Conservation (phyloP, 2,113 vertebrate genomes). For the Andinoacara biseriatus region DNA sequence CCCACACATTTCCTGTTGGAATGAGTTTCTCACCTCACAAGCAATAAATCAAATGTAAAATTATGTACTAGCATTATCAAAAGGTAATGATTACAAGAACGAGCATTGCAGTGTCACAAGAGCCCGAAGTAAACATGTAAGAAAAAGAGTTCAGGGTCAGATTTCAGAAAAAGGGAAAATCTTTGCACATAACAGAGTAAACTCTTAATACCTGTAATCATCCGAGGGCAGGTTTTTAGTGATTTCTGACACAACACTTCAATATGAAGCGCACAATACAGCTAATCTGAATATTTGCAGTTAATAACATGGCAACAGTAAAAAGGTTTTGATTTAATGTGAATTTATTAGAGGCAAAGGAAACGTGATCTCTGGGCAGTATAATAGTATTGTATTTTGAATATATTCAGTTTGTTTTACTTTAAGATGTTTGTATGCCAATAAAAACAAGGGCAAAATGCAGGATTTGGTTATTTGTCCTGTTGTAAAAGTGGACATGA, state of each 20-base stretch:
- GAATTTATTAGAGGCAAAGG: neutral
- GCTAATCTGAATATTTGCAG: neutral
- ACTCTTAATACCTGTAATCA: constrained; percentile 7
- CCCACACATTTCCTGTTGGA: constrained; percentile 44
- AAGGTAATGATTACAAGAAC: constrained; percentile 22
- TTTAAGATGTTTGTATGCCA: too few species aligned
- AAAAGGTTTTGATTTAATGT: constrained; percentile 8
- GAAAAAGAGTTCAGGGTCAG: constrained; percentile 26
- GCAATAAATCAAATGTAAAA: constrained; percentile 62
- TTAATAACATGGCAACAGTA: neutral
- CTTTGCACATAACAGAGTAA: neutral
- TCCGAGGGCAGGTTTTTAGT: neutral
- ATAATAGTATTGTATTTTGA: too few species aligned
- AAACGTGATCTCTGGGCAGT: too few species aligned
- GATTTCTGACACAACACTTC: neutral
- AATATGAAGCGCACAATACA: neutral
- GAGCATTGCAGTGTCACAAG: constrained; percentile 14
- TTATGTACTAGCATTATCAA: constrained; percentile 43
- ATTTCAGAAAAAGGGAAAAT: neutral
- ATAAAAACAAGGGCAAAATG: too few species aligned
- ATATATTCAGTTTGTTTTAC: too few species aligned
- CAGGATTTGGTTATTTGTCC: too few species aligned
- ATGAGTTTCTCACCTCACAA: constrained; percentile 49
- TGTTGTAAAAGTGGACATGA: too few species aligned
- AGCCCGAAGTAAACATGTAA: constrained; percentile 21